Conservation (phyloP, 2,797 vertebrate genomes). For the Staurois parvus region DNA sequence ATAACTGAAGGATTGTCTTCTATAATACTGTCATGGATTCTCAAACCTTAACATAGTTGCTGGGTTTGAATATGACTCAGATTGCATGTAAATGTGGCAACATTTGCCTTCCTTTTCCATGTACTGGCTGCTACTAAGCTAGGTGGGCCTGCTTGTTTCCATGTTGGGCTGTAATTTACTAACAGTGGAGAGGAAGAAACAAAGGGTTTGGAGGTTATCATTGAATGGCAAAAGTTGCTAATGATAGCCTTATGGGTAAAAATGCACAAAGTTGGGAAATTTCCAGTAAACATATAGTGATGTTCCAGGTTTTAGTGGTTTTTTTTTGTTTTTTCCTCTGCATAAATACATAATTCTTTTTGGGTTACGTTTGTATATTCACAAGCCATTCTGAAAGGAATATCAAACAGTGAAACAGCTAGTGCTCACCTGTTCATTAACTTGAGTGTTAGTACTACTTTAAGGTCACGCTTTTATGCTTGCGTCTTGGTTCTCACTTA, state of each 20-base stretch:
- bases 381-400: not conserved
- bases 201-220: too few relatives aligned
- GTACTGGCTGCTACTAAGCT: too few relatives aligned
- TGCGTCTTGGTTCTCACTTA: constrained; percentile 22
- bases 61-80: not conserved
- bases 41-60: not conserved
- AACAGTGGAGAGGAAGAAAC: too few relatives aligned
- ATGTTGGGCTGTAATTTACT: not conserved
- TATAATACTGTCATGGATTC: not conserved
- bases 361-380: not conserved
- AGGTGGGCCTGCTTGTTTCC: too few relatives aligned
- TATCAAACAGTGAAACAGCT: not conserved
- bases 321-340: not conserved
- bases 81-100: too few relatives aligned
- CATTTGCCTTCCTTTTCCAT: too few relatives aligned
- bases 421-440: not conserved
- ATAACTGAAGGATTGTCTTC: not conserved
- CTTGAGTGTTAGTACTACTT: not conserved
- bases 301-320: not conserved
- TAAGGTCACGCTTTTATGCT: not conserved
- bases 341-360: not conserved
- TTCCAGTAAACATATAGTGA: too few relatives aligned
- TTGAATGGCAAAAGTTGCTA: too few relatives aligned
- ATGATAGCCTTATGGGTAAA: too few relatives aligned
- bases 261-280: too few relatives aligned